Base-by-base conservation (phyloP, 2,113 vertebrate species). In the Garra rufa region DNA sequence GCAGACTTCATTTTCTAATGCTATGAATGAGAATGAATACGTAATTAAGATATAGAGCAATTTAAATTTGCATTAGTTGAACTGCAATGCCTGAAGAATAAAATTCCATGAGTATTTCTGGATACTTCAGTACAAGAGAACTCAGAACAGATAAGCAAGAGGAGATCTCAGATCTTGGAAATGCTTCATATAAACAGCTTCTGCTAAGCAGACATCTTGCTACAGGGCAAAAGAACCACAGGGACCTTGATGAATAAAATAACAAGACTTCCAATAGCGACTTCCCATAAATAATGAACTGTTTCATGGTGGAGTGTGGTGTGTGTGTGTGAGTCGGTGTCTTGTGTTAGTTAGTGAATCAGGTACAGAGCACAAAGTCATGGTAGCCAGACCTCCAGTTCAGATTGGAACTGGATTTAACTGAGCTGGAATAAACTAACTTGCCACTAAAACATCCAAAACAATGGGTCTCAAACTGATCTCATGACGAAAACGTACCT, bases 241-340 rank as follows among this genome's bases (percentile, higher is more conserved):
- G 76, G 76, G 76, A 46, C 44, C 1, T 14, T 55, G 9, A 82
- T 90, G 70, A 92, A 92, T 91, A 89, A 86, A 86, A 82, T 30
- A 86, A n/a, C 38, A 69, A 43, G 38, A 55, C 21, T 44, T 85
- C 43, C 44, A 52, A 28, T 44, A 76, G 78, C 70, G 9, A 59
- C 71, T 82, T 63, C 59, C 79, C 46, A 82, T 67, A 41, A 76
- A 48, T 70, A 19, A 81, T 85, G 8, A 15, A 41, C 59, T 30
- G 59, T 63, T 76, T 43, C 75, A 21, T 69, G 28, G 70, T 79
- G 30, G 3, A 17, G 41, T 38, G 76, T 70, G 69, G 38, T 26
- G 17, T 77, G 48, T 46, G 34, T 44, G 41, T 34, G 34, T 44
- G 41, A 46, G 15, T 57, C 34, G 41, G 43, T 52, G 17, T 79